Conservation (phyloP, 2,113 vertebrate species). For the Colius striatus region DNA sequence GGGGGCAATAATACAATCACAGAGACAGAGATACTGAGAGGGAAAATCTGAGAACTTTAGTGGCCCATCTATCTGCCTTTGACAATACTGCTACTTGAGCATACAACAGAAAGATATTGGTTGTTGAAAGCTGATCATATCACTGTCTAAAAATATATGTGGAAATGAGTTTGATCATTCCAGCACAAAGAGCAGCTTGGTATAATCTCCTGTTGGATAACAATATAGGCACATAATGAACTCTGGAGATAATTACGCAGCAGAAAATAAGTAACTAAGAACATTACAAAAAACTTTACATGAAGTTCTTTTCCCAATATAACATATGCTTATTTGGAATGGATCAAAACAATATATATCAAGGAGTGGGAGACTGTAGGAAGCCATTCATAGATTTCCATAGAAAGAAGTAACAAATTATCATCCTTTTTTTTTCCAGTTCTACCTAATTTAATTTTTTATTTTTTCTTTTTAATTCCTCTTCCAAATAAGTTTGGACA, state of each 20-base stretch:
- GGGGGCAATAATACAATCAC: not conserved
- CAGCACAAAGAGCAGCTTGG: not conserved
- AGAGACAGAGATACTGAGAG: not conserved
- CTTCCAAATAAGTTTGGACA: not conserved
- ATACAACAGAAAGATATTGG: not conserved
- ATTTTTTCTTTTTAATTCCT: not conserved
- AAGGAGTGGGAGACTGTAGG: not conserved
- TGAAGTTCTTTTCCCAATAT: not conserved
- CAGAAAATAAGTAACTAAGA: not conserved
- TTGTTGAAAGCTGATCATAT: not conserved
- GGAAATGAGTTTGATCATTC: not conserved
- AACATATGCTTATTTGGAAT: not conserved
- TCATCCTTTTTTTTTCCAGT: not conserved
- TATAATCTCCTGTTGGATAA: not conserved
- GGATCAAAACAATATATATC: not conserved
- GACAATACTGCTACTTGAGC: conserved; percentile 1
- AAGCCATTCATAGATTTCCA: not conserved
- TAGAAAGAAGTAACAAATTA: not conserved
- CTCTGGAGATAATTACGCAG: not conserved
- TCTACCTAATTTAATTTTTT: no score
- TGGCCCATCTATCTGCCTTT: not conserved
- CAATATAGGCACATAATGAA: not conserved
- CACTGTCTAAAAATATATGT: not conserved
- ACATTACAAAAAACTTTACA: not conserved
- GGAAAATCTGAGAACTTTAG: not conserved